phyloP scores from a whole-genome alignment of 2,888 invertebrate species.

The Toxonevra muliebris region DNA sequence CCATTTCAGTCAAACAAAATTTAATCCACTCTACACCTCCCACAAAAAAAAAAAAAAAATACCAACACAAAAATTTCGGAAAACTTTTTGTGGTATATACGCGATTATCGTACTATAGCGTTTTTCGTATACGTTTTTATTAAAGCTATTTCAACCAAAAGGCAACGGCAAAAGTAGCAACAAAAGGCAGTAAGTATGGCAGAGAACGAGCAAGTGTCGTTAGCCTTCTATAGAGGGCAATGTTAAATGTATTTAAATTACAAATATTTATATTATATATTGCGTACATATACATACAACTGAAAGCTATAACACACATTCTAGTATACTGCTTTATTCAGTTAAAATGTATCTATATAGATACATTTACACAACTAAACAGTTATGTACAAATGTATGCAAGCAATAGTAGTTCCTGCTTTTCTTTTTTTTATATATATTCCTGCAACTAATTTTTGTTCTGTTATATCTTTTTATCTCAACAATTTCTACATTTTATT shows the following conservation, averaged over 20 bases:
- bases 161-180: background rate
- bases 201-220: background rate
- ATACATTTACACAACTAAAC: no score
- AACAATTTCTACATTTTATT: no score
- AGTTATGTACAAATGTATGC: no score
- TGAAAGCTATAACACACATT: background rate
- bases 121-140: background rate
- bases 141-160: background rate
- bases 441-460: no score
- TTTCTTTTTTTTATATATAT: no score
- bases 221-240: constrained; percentile 5
- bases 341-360: no score
- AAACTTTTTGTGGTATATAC: no score
- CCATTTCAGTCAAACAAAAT: constrained; percentile 42
- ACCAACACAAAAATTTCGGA: no score
- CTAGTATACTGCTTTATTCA: no score
- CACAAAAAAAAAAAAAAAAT: background rate
- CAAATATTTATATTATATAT: background rate
- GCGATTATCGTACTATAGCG: background rate
- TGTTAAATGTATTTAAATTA: constrained; percentile 9
- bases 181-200: background rate
- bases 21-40: background rate
- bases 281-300: background rate
- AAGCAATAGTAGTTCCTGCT: no score
- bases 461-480: no score